Evolutionary conservation across 1,140 invertebrate genomes (phyloP), one percentile per base, ranked within the genome.

Genomic region (Drosophila jambulina): DNA sequence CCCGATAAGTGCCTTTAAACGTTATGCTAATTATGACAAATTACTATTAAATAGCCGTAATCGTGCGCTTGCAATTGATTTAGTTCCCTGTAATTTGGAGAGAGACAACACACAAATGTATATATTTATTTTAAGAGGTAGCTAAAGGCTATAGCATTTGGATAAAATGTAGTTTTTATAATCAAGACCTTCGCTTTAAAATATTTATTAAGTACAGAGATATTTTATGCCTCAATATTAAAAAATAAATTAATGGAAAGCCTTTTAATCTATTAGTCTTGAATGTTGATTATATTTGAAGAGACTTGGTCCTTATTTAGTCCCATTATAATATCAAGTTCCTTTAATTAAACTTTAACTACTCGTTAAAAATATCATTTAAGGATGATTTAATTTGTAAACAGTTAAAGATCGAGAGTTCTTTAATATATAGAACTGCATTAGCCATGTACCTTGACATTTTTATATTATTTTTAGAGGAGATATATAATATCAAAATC

Each of bases 11-110:
- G 82, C 75, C 70, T 85, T 81, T 85, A 85, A 87, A 78, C 84
- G 80, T 69, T 88, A 90, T 85, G 85, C 78, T 90, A 88, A 88
- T 88, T 90, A 82, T 85, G 59, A 88, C 85, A 88, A 88, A 88
- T 88, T 75, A 83, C 84, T 90, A 82, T 88, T 90, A 84, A 90
- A 90, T 68, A 79, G 68, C 71, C 49, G 64, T 80, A 88, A 83
- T 74, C 58, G 76, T 80, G 79, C 68, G 64, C 82, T 87, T 56
- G 63, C 58, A 80, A 87, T 74, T 85, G 82, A 84, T 85, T 85
- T 74, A 23, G 58, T 53, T 58, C 45, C 38, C 54, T 46, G 38
- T 46, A 38, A 69, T 58, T 48, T 71, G 17, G n/a, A 69, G 46
- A 36, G 34, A 27, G 36, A n/a, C 17, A 19, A 19, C n/a, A 29